Conservation (phyloP, 1,140 invertebrate species). For the Drosophila murphyi region DNA sequence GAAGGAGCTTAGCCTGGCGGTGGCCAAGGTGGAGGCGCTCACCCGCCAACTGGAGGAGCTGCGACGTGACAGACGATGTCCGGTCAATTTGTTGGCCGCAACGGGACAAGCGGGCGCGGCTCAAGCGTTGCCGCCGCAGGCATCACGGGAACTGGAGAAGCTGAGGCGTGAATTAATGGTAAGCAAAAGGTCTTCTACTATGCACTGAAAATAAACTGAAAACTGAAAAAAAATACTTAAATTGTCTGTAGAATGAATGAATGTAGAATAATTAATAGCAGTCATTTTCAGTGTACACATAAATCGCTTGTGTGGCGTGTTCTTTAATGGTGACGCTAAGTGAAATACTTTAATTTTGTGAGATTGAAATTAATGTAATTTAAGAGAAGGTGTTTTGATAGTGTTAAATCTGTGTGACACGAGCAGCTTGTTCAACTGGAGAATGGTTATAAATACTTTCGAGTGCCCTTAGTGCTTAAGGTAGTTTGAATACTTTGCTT, state of each 20-base stretch:
- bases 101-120: constrained; percentile 67
- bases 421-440: no score
- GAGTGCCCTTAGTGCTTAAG: no score
- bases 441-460: no score
- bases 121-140: constrained; percentile 88
- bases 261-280: no score
- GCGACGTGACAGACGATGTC: constrained; percentile 87
- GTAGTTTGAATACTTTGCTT: no score
- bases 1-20: constrained; percentile 96
- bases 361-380: no score
- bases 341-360: no score
- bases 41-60: constrained; percentile 97
- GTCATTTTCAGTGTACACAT: no score
- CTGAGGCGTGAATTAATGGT: constrained; percentile 95
- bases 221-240: not conserved
- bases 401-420: no score
- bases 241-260: not conserved
- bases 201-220: not conserved
- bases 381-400: no score
- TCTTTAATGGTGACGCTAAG: no score
- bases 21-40: constrained; percentile 97
- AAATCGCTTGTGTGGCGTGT: no score
- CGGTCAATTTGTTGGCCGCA: constrained; percentile 75
- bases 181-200: constrained; percentile 74
- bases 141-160: constrained; percentile 94